phyloP scores from a whole-genome alignment of 2,888 invertebrate species.

The Pachydiplax longipennis region DNA sequence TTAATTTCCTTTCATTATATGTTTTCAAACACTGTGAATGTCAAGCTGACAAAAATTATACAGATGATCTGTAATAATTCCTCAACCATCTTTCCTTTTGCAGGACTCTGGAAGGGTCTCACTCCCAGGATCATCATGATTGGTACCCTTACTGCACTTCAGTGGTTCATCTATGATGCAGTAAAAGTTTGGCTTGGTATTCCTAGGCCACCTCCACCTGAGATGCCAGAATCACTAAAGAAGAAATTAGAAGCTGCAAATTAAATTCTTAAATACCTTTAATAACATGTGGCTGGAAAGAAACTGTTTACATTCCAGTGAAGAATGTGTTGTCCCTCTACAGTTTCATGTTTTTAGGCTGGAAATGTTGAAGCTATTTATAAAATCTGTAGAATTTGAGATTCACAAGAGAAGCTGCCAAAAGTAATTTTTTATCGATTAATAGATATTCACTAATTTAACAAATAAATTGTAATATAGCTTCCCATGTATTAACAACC shows the following conservation, averaged over 20 bases:
- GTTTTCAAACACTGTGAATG: no score
- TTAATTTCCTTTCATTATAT: no score
- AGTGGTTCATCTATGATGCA: slow-evolving; percentile 94
- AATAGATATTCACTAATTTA: not conserved
- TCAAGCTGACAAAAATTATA: no score
- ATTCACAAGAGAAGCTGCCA: slow-evolving; percentile 3
- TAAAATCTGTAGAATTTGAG: not conserved
- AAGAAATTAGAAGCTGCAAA: slow-evolving; percentile 60
- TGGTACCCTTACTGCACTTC: slow-evolving; percentile 89
- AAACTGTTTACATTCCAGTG: slow-evolving; percentile 22
- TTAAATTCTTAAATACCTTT: slow-evolving; percentile 4
- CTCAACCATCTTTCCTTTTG: slow-evolving; percentile 51
- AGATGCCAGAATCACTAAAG: slow-evolving; percentile 72
- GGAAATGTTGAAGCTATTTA: slow-evolving; percentile 15
- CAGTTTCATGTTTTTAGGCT: slow-evolving; percentile 20
- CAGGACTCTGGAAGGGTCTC: slow-evolving; percentile 84
- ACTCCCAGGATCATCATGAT: slow-evolving; percentile 90
- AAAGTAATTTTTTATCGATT: slow-evolving; percentile 17
- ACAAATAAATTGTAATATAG: not conserved
- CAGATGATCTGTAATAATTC: not conserved
- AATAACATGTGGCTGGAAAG: not conserved
- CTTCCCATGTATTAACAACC: not conserved
- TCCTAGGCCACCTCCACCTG: slow-evolving; percentile 84
- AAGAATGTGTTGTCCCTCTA: not conserved
- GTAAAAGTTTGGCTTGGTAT: slow-evolving; percentile 81